phyloP scores from a whole-genome alignment of 2,888 invertebrate species.

The Hypomecis atomaria region DNA sequence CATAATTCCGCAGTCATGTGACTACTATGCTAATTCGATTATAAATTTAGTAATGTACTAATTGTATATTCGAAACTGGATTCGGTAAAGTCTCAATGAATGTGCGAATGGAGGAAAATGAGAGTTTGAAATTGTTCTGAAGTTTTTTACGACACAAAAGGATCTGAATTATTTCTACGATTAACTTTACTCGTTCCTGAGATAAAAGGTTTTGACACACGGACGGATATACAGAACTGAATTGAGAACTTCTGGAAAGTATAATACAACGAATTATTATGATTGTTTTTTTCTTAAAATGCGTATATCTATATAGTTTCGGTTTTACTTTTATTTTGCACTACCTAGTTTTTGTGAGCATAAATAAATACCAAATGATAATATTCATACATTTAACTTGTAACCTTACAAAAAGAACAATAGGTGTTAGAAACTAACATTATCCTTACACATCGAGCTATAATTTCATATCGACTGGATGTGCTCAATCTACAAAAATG shows the following conservation, averaged over 20 bases:
- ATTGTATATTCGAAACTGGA: background rate
- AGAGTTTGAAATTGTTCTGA: no score
- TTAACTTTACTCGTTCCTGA: no score
- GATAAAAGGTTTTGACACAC: no score
- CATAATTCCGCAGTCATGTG: slow-evolving; percentile 36
- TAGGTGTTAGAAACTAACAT: slow-evolving; percentile 50
- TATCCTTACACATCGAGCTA: slow-evolving; percentile 31
- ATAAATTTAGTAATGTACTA: slow-evolving; percentile 4
- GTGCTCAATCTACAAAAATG: no score
- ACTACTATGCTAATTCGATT: slow-evolving; percentile 14
- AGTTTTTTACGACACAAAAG: no score
- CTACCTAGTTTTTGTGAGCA: background rate
- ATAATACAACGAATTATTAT: no score
- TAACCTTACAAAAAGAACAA: slow-evolving; percentile 63
- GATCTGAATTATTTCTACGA: no score
- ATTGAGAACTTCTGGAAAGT: no score
- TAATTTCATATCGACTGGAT: background rate
- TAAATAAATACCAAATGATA: background rate
- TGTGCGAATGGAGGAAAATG: background rate
- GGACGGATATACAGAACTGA: no score
- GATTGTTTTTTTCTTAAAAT: no score
- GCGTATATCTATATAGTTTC: no score
- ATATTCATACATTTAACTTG: slow-evolving; percentile 37
- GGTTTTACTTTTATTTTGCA: no score
- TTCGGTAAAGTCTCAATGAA: background rate